These are phyloP conservation scores for Sturnira hondurensis DNA, from an alignment of 2,113 vertebrate genomes.

Conservation along the genomic window DNA sequence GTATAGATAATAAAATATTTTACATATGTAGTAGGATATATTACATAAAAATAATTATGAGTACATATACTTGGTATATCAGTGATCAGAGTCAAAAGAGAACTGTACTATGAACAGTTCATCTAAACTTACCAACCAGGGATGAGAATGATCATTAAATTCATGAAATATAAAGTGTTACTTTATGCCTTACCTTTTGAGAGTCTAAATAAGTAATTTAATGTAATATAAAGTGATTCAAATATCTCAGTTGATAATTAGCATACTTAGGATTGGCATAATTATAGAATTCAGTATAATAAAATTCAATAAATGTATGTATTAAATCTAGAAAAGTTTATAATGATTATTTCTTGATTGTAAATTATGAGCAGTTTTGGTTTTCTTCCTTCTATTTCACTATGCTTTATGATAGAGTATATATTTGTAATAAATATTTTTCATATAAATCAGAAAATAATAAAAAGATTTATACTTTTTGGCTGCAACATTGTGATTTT, in stretches of 20 bases:
- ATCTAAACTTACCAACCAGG: background rate
- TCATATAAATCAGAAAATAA: background rate
- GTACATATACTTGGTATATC: background rate
- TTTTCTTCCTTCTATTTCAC: slow-evolving; percentile 11
- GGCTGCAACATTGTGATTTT: background rate
- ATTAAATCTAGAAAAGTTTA: background rate
- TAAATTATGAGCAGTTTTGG: background rate
- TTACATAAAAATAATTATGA: background rate
- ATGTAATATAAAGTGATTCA: background rate
- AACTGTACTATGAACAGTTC: background rate
- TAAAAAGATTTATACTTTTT: background rate
- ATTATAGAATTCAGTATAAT: background rate
- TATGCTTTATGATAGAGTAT: background rate
- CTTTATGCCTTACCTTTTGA: background rate
- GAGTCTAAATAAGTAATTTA: background rate
- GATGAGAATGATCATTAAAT: background rate
- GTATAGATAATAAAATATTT: background rate
- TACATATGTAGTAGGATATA: background rate
- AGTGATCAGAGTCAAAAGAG: background rate
- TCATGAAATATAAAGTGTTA: background rate
- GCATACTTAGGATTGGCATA: background rate
- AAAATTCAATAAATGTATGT: background rate
- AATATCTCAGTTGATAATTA: background rate
- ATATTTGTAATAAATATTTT: background rate
- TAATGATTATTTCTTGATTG: background rate